Evolutionary conservation across 2,888 invertebrate genomes (phyloP), one percentile per base, ranked within the genome.

Genomic region (Ctena decussata): DNA sequence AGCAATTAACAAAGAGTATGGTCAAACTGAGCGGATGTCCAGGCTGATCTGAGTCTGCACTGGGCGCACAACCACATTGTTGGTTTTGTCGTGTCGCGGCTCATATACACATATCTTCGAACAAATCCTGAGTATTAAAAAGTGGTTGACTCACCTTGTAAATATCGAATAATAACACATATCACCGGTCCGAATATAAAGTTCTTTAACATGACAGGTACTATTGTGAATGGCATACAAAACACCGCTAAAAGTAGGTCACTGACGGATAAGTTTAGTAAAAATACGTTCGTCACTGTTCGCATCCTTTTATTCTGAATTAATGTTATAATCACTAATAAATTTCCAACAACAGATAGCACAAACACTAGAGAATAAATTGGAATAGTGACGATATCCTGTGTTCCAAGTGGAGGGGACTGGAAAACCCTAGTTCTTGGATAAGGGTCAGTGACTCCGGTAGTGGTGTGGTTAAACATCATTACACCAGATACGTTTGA

Each of bases 161-260:
- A 95, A 94, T 97, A 98, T 18, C 97, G 97, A 82, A 98, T 96
- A 89, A 97, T 96, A 94, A 97, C 97, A 96, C 97, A 98, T 96
- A 97, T 97, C 77, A 97, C 95, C 91, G 97, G 96, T 15, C 97
- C 98, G 92, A 97, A 98, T 90, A 97, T 97, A 95, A 97, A 97
- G 93, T 97, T 97, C 86, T 97, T 96, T 85, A 97, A 96, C 70
- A 97, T 96, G 18, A 97, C 96, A 0, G 97, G 97, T 53, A 97
- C 97, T 53, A 97, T 96, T 0, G 97, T 97, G 92, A 97, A 97
- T 0, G 97, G 98, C 96, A 98, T 97, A 94, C 98, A 98, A 94
- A 98, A 97, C 0, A 98, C 97, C 0, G 98, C 98, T 71, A 98
- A 96, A 71, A 98, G 96, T 83, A 98, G 97, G 94, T 98, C 98